These are phyloP conservation scores for Zophobas morio DNA, from an alignment of 1,140 invertebrate species.

Conservation along the genomic window DNA sequence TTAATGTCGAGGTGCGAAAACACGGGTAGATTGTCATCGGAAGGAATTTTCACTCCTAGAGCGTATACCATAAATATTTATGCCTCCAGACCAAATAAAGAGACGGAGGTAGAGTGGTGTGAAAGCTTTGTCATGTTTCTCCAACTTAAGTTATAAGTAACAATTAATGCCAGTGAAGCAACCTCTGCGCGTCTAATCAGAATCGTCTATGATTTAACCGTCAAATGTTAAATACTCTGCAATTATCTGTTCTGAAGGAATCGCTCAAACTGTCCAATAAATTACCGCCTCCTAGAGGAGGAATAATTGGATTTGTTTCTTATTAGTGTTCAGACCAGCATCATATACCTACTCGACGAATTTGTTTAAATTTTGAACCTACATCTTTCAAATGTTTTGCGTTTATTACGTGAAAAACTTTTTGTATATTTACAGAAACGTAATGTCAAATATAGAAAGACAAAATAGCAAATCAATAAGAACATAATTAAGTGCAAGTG, in stretches of 20 bases:
- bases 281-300: constrained; percentile 48
- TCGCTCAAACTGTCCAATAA: constrained; percentile 51
- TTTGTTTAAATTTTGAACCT: no score
- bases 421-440: no score
- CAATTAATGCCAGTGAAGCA: constrained; percentile 49
- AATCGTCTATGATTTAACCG: constrained; percentile 52
- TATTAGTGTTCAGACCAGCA: neutral
- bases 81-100: constrained; percentile 49
- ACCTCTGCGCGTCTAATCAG: constrained; percentile 44
- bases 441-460: no score
- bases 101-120: constrained; percentile 41
- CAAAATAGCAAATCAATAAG: no score
- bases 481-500: no score
- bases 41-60: constrained; percentile 17
- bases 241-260: constrained; percentile 51
- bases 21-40: constrained; percentile 18
- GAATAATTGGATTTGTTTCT: constrained; percentile 50
- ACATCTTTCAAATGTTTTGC: no score
- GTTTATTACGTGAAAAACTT: no score
- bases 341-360: neutral
- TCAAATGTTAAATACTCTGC: constrained; percentile 47
- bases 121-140: constrained; percentile 53
- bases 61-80: constrained; percentile 47
- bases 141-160: constrained; percentile 51
- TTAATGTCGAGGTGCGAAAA: constrained; percentile 19